phyloP scores from a whole-genome alignment of 1,140 invertebrate genomes.

The Lepidurus packardi region DNA sequence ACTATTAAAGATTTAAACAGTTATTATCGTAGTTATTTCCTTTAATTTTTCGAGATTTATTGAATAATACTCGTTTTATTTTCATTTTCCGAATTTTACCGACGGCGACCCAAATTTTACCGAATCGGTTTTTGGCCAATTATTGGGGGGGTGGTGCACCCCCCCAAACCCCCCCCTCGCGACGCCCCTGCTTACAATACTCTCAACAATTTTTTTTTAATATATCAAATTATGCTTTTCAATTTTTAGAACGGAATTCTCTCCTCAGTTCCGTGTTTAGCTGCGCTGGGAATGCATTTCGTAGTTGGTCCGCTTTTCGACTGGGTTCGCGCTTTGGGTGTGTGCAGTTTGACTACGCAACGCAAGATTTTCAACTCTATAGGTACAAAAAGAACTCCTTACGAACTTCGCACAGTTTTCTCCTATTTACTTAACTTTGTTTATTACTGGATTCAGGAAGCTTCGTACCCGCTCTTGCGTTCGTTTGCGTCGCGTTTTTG shows the following conservation, averaged over 20 bases:
- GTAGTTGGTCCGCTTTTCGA: background rate
- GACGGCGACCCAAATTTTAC: too few species aligned
- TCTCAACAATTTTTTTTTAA: too few species aligned
- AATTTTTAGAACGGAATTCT: background rate
- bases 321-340: background rate
- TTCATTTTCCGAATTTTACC: too few species aligned
- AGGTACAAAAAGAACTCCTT: background rate
- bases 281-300: conserved; percentile 5
- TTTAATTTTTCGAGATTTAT: too few species aligned
- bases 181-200: too few species aligned
- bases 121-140: too few species aligned
- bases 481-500: conserved; percentile 24
- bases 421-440: background rate
- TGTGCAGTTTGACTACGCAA: background rate
- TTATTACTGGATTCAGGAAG: background rate
- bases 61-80: too few species aligned
- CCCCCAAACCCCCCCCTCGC: too few species aligned
- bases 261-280: background rate
- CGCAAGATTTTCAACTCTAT: conserved; percentile 7
- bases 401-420: background rate
- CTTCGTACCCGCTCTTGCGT: background rate
- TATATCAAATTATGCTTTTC: too few species aligned
- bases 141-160: too few species aligned
- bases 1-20: too few species aligned
- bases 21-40: too few species aligned